These are phyloP conservation scores for Callithrix jacchus DNA, from an alignment of 2,113 vertebrate species.

Conservation along the genomic window DNA sequence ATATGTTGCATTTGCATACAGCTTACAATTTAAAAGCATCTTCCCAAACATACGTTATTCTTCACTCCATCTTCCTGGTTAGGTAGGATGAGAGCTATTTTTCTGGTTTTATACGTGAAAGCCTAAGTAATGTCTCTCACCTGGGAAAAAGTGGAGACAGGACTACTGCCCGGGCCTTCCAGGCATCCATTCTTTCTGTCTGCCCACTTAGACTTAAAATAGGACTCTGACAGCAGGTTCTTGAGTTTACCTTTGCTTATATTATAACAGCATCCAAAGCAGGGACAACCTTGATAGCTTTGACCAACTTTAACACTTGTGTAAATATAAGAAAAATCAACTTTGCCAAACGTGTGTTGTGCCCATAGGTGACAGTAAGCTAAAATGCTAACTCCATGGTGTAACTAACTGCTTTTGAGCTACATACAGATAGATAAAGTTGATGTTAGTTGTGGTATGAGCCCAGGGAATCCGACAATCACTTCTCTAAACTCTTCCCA, in stretches of 20 bases:
- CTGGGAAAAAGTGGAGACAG: not conserved
- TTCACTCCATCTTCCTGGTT: not conserved
- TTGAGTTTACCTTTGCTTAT: conserved; percentile 3
- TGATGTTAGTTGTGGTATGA: not conserved
- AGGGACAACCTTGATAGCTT: not conserved
- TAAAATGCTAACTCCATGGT: not conserved
- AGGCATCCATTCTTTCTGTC: not conserved
- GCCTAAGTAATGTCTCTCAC: not conserved
- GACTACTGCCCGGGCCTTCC: not conserved
- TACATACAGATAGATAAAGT: not conserved
- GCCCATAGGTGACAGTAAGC: not conserved
- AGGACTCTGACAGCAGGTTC: not conserved
- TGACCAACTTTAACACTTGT: not conserved
- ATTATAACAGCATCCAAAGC: not conserved
- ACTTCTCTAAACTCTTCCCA: not conserved
- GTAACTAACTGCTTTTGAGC: not conserved
- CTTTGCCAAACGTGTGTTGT: not conserved
- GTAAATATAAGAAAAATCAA: not conserved
- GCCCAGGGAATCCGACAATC: not conserved
- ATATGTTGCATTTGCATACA: not conserved
- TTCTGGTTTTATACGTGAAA: not conserved
- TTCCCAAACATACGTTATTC: not conserved
- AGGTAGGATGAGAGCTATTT: not conserved
- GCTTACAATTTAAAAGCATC: not conserved
- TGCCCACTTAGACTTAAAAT: not conserved